These are phyloP conservation scores for Hystrix brachyura DNA, from an alignment of 2,113 vertebrate species.

Conservation along the genomic window DNA sequence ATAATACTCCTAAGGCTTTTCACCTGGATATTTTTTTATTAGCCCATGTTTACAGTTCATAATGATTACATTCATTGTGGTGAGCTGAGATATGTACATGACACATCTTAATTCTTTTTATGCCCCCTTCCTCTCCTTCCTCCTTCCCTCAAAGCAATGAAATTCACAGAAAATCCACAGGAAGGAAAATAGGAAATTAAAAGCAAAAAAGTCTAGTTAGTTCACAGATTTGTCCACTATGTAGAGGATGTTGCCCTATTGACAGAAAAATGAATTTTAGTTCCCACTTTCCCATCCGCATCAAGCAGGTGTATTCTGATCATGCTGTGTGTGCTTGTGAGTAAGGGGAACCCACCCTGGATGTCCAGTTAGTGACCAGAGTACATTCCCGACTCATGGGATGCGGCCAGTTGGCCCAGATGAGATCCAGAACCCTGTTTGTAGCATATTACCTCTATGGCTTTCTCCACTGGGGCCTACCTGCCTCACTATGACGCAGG, in stretches of 20 bases:
- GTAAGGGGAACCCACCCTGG: not conserved
- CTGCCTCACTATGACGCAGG: not conserved
- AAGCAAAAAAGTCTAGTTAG: not conserved
- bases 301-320: not conserved
- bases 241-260: not conserved
- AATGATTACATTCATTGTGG: too few relatives aligned
- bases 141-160: not conserved
- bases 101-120: too few relatives aligned
- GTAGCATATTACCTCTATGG: not conserved
- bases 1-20: not conserved
- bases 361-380: too few relatives aligned
- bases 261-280: not conserved
- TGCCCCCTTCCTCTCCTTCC: too few relatives aligned
- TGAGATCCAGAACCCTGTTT: not conserved
- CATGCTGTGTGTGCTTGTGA: not conserved
- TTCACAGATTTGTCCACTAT: not conserved
- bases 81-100: too few relatives aligned
- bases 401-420: not conserved
- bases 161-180: not conserved
- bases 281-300: not conserved
- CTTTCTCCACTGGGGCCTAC: not conserved
- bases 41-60: too few relatives aligned
- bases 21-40: too few relatives aligned
- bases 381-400: not conserved
- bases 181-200: conserved; percentile 2